These are phyloP conservation scores for Endotricha flammealis DNA, from an alignment of 2,888 invertebrate genomes.

Conservation along the genomic window DNA sequence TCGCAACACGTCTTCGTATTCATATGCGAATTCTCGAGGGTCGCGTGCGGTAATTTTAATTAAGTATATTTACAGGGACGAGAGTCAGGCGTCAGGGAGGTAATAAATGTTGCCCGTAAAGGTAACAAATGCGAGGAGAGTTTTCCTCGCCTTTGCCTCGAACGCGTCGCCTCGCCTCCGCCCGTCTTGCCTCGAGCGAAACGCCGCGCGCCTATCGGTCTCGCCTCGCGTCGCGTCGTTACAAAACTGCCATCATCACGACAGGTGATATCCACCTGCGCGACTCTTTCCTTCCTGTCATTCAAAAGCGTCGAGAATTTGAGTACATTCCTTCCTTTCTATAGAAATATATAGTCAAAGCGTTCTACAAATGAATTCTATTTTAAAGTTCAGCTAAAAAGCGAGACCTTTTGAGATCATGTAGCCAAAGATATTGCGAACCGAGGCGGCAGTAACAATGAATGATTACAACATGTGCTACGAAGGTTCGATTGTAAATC, in stretches of 20 bases:
- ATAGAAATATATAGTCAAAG: constrained; percentile 1
- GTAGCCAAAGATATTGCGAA: constrained; percentile 1
- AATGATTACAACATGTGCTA: constrained; percentile 16
- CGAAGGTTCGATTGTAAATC: constrained; percentile 20
- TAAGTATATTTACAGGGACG: constrained; percentile 66
- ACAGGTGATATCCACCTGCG: constrained; percentile 54
- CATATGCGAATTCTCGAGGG: constrained; percentile 44
- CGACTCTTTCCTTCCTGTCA: constrained; percentile 49
- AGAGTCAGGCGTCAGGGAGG: constrained; percentile 41
- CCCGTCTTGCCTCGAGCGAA: constrained; percentile 16
- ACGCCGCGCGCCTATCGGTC: too few relatives aligned
- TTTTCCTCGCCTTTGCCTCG: constrained; percentile 14
- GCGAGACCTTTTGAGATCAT: background rate
- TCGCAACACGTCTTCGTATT: constrained; percentile 46
- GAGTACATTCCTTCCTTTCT: constrained; percentile 26
- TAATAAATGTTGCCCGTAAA: constrained; percentile 65
- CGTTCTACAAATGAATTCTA: background rate
- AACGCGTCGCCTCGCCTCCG: constrained; percentile 17
- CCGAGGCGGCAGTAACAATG: constrained; percentile 10
- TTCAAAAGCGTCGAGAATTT: constrained; percentile 37
- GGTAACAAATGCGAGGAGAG: constrained; percentile 57
- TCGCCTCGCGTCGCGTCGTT: constrained; percentile 21
- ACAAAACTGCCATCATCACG: constrained; percentile 25
- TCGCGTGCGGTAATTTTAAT: constrained; percentile 69
- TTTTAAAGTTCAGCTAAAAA: background rate